Conservation (phyloP, 2,888 invertebrate genomes). For the Tetragonisca angustula region DNA sequence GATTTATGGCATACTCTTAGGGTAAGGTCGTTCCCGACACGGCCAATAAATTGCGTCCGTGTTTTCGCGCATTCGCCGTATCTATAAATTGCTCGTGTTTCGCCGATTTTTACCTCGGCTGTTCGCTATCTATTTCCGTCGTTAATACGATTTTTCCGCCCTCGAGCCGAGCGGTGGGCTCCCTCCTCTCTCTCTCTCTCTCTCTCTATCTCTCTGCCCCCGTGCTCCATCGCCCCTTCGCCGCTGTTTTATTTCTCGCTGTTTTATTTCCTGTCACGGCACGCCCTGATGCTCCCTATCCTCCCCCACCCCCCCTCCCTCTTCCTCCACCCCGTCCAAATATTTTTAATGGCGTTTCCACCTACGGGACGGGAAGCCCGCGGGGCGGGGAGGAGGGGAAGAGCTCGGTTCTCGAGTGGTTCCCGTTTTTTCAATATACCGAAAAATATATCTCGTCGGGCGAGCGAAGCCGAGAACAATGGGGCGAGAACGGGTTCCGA, state of each 20-base stretch:
- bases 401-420: conserved; percentile 44
- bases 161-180: background rate
- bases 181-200: too few species aligned
- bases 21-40: conserved; percentile 10
- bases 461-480: too few species aligned
- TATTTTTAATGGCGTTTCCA: conserved; percentile 60
- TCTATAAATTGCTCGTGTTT: conserved; percentile 40
- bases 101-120: conserved; percentile 26
- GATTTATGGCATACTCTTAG: conserved; percentile 11
- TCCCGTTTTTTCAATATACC: conserved; percentile 14
- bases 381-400: background rate
- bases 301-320: too few species aligned
- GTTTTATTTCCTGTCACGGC: conserved; percentile 35
- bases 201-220: background rate
- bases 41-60: conserved; percentile 31
- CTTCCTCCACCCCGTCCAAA: too few species aligned
- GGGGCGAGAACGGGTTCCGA: too few species aligned
- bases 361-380: conserved; percentile 27
- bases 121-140: conserved; percentile 42
- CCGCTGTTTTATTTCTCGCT: background rate
- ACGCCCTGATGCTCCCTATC: conserved; percentile 26
- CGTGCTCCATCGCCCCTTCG: background rate
- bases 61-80: conserved; percentile 29
- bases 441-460: background rate
- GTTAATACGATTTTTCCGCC: conserved; percentile 53